Evolutionary conservation across 2,888 invertebrate species (phyloP).

Genomic region (Omphaloscelis lunosa): DNA sequence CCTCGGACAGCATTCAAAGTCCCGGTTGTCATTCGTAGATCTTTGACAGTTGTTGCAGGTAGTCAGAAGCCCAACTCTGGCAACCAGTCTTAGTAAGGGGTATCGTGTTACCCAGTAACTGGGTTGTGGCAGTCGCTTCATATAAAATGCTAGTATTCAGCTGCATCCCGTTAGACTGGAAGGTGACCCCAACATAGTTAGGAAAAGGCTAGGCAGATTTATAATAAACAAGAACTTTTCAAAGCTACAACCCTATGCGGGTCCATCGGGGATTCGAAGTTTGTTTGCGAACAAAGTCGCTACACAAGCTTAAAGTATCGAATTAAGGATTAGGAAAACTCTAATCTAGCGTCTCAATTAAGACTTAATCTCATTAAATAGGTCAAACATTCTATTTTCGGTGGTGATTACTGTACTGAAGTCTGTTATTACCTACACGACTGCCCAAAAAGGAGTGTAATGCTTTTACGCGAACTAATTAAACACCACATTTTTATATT

Average conservation of each 20-base stretch:
- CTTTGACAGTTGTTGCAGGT: no score
- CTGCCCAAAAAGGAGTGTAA: no score
- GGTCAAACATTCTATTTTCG: slow-evolving; percentile 38
- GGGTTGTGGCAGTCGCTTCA: no score
- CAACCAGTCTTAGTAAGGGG: no score
- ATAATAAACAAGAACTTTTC: neutral
- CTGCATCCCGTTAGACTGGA: no score
- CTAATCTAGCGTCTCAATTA: slow-evolving; percentile 38
- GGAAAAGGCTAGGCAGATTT: no score
- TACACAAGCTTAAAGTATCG: slow-evolving; percentile 40
- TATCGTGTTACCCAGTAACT: no score
- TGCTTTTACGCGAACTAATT: neutral
- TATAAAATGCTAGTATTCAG: no score
- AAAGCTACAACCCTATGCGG: slow-evolving; percentile 15
- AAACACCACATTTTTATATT: neutral
- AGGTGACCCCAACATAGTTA: no score
- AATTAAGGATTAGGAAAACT: slow-evolving; percentile 56
- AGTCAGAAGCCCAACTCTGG: no score
- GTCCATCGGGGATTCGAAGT: slow-evolving; percentile 7
- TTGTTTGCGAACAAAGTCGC: slow-evolving; percentile 31
- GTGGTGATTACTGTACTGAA: slow-evolving; percentile 29
- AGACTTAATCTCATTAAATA: slow-evolving; percentile 54
- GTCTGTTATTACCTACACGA: neutral
- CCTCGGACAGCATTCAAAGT: no score
- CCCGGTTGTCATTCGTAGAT: no score